Percentiles rank a stretch among this genome's conserved stretches.
phyloP scores from a whole-genome alignment of 2,113 vertebrate species.

The Cinclus mexicanus region DNA sequence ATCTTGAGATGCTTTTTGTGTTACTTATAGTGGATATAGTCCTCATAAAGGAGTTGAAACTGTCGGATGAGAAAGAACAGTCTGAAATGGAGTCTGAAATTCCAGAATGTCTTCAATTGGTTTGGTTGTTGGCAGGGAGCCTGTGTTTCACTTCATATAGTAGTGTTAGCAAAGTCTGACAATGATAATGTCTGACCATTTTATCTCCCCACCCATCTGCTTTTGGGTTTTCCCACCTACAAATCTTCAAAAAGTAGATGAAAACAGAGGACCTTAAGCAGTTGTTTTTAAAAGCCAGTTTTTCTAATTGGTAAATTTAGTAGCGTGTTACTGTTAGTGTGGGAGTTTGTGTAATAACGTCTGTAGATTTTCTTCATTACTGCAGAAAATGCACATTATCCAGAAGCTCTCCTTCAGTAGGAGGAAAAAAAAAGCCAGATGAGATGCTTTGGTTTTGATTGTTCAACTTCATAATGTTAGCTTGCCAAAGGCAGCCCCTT shows the following conservation, averaged over 20 bases:
- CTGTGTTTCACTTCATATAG: conserved; percentile 36
- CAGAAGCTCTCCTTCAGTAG: background rate
- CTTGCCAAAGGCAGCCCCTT: background rate
- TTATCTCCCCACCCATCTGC: conserved; percentile 29
- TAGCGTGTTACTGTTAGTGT: background rate
- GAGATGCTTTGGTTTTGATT: background rate
- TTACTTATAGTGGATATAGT: background rate
- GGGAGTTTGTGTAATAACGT: conserved; percentile 37
- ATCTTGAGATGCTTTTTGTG: background rate
- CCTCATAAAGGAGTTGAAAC: background rate
- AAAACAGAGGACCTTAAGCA: background rate
- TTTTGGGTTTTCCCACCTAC: conserved; percentile 13
- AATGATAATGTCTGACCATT: background rate
- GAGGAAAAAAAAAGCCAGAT: accelerated
- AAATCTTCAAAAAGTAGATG: conserved; percentile 2
- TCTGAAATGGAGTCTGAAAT: conserved; percentile 70
- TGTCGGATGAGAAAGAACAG: background rate
- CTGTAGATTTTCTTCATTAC: background rate
- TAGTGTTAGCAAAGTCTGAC: conserved; percentile 30
- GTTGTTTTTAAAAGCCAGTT: background rate
- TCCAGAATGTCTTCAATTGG: conserved; percentile 62
- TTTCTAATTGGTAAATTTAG: background rate
- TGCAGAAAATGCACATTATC: background rate
- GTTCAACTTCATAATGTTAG: background rate
- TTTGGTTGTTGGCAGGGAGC: conserved; percentile 58